Percentiles rank a stretch among this genome's conserved stretches.
Evolutionary conservation across 2,113 vertebrate genomes (phyloP).

Genomic region (Gymnocephalus cernua): DNA sequence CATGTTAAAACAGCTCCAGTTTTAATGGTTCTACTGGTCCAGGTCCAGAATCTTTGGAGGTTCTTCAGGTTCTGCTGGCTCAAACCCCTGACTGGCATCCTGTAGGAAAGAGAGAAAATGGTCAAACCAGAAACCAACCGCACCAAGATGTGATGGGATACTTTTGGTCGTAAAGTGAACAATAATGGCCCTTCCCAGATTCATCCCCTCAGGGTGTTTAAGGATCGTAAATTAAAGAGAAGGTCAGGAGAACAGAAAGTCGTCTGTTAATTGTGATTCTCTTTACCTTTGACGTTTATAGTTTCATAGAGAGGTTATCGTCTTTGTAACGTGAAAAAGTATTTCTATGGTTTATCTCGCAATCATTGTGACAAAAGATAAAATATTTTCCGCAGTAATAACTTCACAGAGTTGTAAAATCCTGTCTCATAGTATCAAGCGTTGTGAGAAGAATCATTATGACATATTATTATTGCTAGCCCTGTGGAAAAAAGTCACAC

Average conservation of each 20-base stretch:
- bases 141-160: background rate
- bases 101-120: conserved; percentile 24
- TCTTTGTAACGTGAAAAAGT: no score
- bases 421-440: no score
- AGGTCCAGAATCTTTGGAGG: conserved; percentile 61
- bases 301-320: background rate
- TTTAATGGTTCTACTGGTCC: conserved; percentile 38
- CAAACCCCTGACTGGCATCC: conserved; percentile 48
- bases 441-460: no score
- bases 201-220: background rate
- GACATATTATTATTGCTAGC: no score
- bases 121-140: background rate
- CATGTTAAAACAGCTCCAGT: background rate
- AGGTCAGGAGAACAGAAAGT: background rate
- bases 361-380: no score
- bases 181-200: background rate
- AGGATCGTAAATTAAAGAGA: background rate
- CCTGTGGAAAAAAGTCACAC: no score
- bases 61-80: conserved; percentile 54
- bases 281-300: background rate
- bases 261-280: background rate
- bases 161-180: background rate
- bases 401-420: no score
- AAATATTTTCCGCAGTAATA: no score
- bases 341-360: no score